These are phyloP conservation scores for Phainopepla nitens DNA, from an alignment of 2,113 vertebrate species.

Conservation along the genomic window DNA sequence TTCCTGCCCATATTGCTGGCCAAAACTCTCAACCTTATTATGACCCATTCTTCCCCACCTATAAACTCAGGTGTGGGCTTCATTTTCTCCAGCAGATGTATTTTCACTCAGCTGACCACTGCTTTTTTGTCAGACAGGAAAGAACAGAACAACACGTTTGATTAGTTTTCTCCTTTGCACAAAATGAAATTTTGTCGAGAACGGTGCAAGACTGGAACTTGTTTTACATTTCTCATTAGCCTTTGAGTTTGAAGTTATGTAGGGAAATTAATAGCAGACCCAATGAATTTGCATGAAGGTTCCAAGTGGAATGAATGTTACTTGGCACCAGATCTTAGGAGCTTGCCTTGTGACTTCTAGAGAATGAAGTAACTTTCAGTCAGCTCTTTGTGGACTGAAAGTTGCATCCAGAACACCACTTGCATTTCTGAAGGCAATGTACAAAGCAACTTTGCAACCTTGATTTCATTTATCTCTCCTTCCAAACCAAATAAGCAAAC, in stretches of 20 bases:
- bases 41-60: not conserved
- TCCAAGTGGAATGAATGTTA: not conserved
- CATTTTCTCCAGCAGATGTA: not conserved
- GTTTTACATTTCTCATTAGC: not conserved
- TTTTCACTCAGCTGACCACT: not conserved
- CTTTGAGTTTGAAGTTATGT: not conserved
- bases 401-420: not conserved
- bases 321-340: not conserved
- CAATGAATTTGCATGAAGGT: not conserved
- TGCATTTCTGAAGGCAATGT: not conserved
- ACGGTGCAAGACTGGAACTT: not conserved
- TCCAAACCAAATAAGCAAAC: not conserved
- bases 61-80: not conserved
- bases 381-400: not conserved
- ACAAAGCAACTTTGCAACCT: not conserved
- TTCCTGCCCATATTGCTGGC: not conserved
- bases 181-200: not conserved
- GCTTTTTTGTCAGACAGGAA: not conserved
- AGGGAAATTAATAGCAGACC: not conserved
- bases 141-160: not conserved
- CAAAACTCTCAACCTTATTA: not conserved
- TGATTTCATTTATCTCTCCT: not conserved
- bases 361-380: not conserved
- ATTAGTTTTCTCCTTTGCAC: not conserved
- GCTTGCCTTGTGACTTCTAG: not conserved